These are phyloP conservation scores for Neomorphus geoffroyi DNA, from an alignment of 2,797 vertebrate species.

Conservation along the genomic window DNA sequence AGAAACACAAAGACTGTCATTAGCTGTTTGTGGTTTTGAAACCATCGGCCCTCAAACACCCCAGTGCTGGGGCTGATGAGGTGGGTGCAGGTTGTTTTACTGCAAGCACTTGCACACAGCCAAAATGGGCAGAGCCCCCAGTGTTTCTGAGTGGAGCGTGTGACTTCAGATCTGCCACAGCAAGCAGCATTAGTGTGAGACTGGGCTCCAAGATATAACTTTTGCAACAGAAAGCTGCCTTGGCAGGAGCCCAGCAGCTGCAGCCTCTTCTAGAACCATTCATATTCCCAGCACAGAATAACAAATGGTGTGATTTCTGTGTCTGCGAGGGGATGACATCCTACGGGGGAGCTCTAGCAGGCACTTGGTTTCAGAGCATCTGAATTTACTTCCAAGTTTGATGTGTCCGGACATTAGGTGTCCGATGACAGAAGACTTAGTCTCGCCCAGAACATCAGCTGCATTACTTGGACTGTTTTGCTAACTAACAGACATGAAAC, in stretches of 20 bases:
- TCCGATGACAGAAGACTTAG: not conserved
- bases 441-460: not conserved
- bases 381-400: not conserved
- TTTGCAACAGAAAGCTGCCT: not conserved
- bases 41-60: not conserved
- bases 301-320: not conserved
- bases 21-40: not conserved
- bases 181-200: not conserved
- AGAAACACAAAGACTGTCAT: not conserved
- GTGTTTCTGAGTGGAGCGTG: not conserved
- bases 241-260: not conserved
- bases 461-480: not conserved
- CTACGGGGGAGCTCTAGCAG: not conserved
- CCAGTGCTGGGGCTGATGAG: accelerated
- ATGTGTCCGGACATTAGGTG: not conserved
- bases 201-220: not conserved
- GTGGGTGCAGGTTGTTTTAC: not conserved
- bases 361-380: not conserved
- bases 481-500: not conserved
- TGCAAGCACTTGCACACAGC: not conserved
- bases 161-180: not conserved
- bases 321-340: not conserved
- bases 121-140: too few relatives aligned
- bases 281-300: not conserved
- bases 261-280: not conserved